A percentile compares a stretch with the other conserved stretches of the same genome.
Evolutionary conservation across 2,113 vertebrate species (phyloP).

Genomic region (Thymallus thymallus): DNA sequence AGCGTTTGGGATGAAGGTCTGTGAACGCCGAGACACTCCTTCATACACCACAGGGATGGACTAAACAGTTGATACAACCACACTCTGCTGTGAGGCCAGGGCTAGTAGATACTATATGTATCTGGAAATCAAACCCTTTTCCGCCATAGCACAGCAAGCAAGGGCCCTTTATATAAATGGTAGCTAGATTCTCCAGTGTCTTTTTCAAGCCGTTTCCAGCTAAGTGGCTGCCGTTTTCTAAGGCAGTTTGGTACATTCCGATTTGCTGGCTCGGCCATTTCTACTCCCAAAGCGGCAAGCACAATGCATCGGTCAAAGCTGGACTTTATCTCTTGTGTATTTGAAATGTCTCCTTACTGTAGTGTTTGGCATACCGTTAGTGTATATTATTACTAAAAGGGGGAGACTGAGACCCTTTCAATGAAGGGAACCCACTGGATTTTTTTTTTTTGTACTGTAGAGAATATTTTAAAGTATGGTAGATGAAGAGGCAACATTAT

Average conservation of each 20-base stretch:
- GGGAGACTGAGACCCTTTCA: slow-evolving; percentile 34
- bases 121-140: neutral
- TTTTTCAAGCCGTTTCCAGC: slow-evolving; percentile 2
- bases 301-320: slow-evolving; percentile 25
- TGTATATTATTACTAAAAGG: slow-evolving; percentile 15
- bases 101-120: neutral
- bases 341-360: slow-evolving; percentile 16
- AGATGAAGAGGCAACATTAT: slow-evolving; percentile 36
- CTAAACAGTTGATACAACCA: neutral
- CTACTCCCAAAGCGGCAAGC: neutral
- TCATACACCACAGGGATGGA: neutral
- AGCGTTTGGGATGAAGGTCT: neutral
- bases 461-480: slow-evolving; percentile 37
- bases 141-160: neutral
- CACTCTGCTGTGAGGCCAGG: neutral
- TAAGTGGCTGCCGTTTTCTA: neutral
- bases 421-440: slow-evolving; percentile 48
- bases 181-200: slow-evolving; percentile 9
- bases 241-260: slow-evolving; percentile 8
- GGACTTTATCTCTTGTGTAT: slow-evolving; percentile 33
- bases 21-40: neutral
- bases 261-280: slow-evolving; percentile 6
- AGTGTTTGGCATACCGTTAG: slow-evolving; percentile 27
- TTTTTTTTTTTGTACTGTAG: slow-evolving; percentile 57
- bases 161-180: neutral